Evolutionary conservation across 1,140 invertebrate genomes (phyloP).

Genomic region (Trypoxylus dichotomus): DNA sequence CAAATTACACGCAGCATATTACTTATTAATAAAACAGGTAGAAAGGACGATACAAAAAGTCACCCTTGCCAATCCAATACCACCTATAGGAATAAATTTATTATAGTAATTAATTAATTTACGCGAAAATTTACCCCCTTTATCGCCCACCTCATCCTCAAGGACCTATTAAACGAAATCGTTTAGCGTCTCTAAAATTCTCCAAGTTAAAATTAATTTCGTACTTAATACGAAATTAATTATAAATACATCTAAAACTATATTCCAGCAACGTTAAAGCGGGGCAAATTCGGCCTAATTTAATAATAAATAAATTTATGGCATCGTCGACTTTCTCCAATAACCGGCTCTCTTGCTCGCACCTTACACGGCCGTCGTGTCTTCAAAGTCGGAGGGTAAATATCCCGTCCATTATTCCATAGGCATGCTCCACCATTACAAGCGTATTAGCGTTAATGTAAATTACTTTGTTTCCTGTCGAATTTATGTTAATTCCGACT

Average conservation of each 20-base stretch:
- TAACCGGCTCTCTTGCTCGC: not conserved
- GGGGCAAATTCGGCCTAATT: not conserved
- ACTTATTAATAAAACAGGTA: too few relatives aligned
- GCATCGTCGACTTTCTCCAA: not conserved
- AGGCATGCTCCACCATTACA: not conserved
- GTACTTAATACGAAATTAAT: conserved; percentile 18
- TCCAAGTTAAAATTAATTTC: not conserved
- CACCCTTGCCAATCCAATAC: too few relatives aligned
- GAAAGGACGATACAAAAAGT: too few relatives aligned
- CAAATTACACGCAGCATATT: too few relatives aligned
- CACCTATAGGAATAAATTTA: too few relatives aligned
- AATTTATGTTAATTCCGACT: too few relatives aligned
- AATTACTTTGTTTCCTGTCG: not conserved
- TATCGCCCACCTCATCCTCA: too few relatives aligned
- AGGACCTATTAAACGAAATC: not conserved
- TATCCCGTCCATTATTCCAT: not conserved
- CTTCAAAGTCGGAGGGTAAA: not conserved
- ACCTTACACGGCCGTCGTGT: not conserved
- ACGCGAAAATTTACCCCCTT: too few relatives aligned
- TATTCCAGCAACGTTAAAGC: not conserved
- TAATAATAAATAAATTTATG: conserved; percentile 23
- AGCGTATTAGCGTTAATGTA: not conserved
- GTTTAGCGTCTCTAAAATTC: conserved; percentile 4
- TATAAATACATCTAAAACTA: conserved; percentile 7
- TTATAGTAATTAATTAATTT: too few relatives aligned